Evolutionary conservation across 2,113 vertebrate genomes (phyloP).

Genomic region (crab-eating macaque (Macaca fascicularis)): T2T-MFA8v1.1 NC_088392.1:44249501-44250000

Average conservation of each 20-base stretch:
- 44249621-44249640: slow-evolving; percentile 70
- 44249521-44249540: slow-evolving; percentile 68
- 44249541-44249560: slow-evolving; percentile 71
- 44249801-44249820: no score
- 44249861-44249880: slow-evolving; percentile 13
- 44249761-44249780: neutral
- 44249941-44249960: neutral
- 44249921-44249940: slow-evolving; percentile 4
- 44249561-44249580: slow-evolving; percentile 66
- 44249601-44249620: slow-evolving; percentile 67
- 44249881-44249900: neutral
- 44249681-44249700: neutral
- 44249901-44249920: neutral
- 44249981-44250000: neutral
- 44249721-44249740: slow-evolving; percentile 23
- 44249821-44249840: no score
- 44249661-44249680: slow-evolving; percentile 15
- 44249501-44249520: slow-evolving; percentile 66
- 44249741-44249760: neutral
- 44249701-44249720: slow-evolving; percentile 44
- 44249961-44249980: neutral
- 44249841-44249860: neutral
- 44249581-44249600: slow-evolving; percentile 57
- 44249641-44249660: slow-evolving; percentile 64
- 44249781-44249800: rapidly evolving